Evolutionary conservation across 2,888 invertebrate species (phyloP).

Genomic region (Melangyna quadrimaculata): DNA sequence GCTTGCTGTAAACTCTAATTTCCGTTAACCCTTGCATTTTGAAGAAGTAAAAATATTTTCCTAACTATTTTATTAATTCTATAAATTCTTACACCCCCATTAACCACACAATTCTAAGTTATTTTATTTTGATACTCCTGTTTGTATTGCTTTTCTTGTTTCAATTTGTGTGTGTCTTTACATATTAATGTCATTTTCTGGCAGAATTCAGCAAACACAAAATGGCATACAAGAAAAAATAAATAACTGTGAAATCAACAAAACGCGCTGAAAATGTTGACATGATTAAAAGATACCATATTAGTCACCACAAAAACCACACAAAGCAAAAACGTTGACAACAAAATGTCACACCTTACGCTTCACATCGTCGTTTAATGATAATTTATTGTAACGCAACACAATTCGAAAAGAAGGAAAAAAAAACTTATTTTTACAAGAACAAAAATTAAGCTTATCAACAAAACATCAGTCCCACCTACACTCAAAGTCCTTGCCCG

Average conservation of each 20-base stretch:
- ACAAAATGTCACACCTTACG: constrained; percentile 54
- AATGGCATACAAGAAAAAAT: neutral
- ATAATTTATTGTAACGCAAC: constrained; percentile 66
- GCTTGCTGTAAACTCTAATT: no score
- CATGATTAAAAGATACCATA: constrained; percentile 48
- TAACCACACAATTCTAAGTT: neutral
- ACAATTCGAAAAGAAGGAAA: constrained; percentile 29
- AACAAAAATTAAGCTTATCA: constrained; percentile 13
- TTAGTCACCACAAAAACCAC: constrained; percentile 25
- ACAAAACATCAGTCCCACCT: constrained; percentile 39
- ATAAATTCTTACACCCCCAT: no score
- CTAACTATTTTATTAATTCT: neutral
- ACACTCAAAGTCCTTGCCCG: constrained; percentile 14
- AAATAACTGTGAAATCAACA: constrained; percentile 19
- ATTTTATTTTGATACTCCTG: neutral
- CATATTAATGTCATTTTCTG: neutral
- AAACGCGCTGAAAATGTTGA: constrained; percentile 43
- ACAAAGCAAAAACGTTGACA: constrained; percentile 50
- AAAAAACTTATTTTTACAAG: neutral
- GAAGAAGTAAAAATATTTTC: no score
- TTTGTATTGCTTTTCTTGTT: neutral
- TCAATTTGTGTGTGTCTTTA: neutral
- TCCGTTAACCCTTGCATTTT: no score
- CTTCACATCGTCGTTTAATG: constrained; percentile 62
- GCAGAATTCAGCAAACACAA: neutral